Percentiles rank a stretch among this genome's conserved stretches.
Conservation (phyloP, 2,797 vertebrate species). For the Bradypus variegatus region DNA sequence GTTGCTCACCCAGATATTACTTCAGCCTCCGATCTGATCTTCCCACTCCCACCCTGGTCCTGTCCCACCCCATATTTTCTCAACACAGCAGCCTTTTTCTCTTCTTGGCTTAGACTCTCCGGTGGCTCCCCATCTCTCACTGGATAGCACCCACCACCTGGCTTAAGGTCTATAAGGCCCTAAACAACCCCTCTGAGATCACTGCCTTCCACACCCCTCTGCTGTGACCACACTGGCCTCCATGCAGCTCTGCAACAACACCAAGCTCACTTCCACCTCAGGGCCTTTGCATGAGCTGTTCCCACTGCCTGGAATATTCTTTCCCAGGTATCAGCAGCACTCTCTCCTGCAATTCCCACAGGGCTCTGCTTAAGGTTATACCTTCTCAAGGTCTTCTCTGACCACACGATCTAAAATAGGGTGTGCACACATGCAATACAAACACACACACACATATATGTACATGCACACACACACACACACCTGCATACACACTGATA, state of each 20-base stretch:
- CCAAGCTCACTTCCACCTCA: background rate
- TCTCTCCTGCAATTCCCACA: background rate
- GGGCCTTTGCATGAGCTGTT: background rate
- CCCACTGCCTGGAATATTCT: background rate
- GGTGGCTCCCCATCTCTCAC: background rate
- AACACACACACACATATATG: background rate
- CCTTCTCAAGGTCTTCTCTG: background rate
- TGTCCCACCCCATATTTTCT: background rate
- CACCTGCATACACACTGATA: background rate
- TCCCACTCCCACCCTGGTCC: background rate
- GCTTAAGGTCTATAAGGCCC: background rate
- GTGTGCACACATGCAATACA: background rate
- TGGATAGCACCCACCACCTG: background rate
- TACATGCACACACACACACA: background rate
- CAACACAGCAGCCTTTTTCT: background rate
- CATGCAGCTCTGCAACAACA: background rate
- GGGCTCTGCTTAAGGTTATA: background rate
- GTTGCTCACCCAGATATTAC: background rate
- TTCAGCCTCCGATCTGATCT: background rate
- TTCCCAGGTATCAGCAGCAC: background rate
- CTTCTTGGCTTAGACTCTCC: background rate
- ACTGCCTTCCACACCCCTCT: background rate
- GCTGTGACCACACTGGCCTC: background rate
- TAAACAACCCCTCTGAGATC: no score
- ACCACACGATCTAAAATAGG: background rate